Conservation (phyloP, 2,113 vertebrate species). For the Hypomesus transpacificus region DNA sequence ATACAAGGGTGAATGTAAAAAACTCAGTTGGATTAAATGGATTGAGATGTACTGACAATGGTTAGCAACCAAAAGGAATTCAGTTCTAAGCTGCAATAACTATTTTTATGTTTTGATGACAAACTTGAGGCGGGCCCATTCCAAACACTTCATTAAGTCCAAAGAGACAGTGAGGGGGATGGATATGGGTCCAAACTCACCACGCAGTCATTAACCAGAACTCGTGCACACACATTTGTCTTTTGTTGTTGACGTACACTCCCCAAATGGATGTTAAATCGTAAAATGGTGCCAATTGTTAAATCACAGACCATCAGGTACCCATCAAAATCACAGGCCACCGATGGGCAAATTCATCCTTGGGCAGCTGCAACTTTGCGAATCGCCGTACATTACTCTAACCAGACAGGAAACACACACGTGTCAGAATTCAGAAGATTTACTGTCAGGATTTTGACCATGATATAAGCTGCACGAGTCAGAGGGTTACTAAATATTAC, state of each 20-base stretch:
- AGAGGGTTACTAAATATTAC: too few species aligned
- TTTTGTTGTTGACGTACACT: background rate
- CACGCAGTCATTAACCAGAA: background rate
- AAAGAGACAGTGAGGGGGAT: constrained; percentile 1
- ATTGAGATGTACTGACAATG: too few species aligned
- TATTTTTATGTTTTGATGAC: constrained; percentile 6
- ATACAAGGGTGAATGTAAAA: too few species aligned
- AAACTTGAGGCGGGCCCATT: constrained; percentile 5
- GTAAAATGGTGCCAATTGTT: background rate
- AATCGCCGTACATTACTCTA: background rate
- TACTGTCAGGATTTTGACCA: too few species aligned
- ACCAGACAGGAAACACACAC: background rate
- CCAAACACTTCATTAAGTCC: constrained; percentile 19
- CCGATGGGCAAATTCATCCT: constrained; percentile 2
- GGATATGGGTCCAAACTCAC: background rate
- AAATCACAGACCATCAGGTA: background rate
- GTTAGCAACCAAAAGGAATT: too few species aligned
- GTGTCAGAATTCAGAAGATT: background rate
- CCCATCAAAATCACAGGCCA: background rate
- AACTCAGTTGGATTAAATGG: too few species aligned
- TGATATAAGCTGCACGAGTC: too few species aligned
- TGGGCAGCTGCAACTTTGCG: background rate
- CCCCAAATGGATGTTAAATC: background rate
- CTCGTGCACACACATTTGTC: background rate
- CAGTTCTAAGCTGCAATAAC: background rate